A percentile compares a stretch with the other conserved stretches of the same genome.
These are phyloP conservation scores for Paramormyrops kingsleyae DNA, from an alignment of 2,113 vertebrate genomes.

Conservation along the genomic window DNA sequence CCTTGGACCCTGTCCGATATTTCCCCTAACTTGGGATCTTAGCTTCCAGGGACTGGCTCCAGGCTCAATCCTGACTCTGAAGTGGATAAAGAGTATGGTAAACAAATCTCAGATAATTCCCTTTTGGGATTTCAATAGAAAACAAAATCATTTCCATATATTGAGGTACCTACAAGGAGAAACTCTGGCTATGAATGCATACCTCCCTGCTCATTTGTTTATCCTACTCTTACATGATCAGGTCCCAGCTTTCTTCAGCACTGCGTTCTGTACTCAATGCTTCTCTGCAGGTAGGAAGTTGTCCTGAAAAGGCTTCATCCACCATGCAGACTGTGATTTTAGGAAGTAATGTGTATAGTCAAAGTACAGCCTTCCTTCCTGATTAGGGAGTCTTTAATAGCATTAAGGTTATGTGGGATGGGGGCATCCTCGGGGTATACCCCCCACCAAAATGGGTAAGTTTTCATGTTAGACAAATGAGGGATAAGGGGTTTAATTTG, in stretches of 20 bases:
- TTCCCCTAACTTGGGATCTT: not conserved
- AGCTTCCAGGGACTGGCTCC: not conserved
- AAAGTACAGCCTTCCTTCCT: not conserved
- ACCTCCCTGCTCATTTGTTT: not conserved
- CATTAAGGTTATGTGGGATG: not conserved
- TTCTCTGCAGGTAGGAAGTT: not conserved
- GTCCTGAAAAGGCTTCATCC: not conserved
- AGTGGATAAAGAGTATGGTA: not conserved
- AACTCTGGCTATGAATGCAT: not conserved
- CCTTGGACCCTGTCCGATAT: not conserved
- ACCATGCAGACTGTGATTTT: not conserved
- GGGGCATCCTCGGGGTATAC: not conserved
- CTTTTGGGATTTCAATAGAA: not conserved
- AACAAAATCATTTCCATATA: not conserved
- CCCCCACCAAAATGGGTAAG: not conserved
- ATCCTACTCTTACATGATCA: not conserved
- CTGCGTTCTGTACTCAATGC: not conserved
- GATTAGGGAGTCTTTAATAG: not conserved
- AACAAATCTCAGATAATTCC: not conserved
- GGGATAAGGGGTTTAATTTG: not conserved
- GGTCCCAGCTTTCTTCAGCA: not conserved
- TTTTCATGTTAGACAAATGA: not conserved
- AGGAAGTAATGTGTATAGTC: not conserved
- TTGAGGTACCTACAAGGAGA: not conserved
- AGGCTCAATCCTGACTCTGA: not conserved